These are phyloP conservation scores for Chamaedrilus cognettii DNA, from an alignment of 2,888 invertebrate genomes.

Conservation along the genomic window DNA sequence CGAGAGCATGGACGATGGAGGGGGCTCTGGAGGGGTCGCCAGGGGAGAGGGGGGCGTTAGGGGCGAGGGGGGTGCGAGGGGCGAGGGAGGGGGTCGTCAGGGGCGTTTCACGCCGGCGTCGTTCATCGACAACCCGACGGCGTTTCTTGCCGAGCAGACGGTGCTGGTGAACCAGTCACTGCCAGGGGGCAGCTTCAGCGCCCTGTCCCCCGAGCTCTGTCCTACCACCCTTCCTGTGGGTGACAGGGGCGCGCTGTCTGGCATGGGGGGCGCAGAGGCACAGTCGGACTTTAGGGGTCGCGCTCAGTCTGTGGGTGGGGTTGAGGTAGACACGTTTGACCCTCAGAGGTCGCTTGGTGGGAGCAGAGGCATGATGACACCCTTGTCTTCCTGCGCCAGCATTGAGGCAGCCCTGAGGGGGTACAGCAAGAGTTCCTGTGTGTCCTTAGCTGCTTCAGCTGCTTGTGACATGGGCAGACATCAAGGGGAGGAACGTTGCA, in stretches of 20 bases:
- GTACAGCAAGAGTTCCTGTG: constrained; percentile 4
- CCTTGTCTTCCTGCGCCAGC: constrained; percentile 13
- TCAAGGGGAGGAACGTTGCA: background rate
- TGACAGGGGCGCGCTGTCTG: constrained; percentile 27
- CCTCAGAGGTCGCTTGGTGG: too few relatives aligned
- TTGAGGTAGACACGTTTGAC: too few relatives aligned
- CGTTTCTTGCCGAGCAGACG: constrained; percentile 88
- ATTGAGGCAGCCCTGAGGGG: background rate
- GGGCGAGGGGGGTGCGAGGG: background rate
- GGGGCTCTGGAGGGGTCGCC: background rate
- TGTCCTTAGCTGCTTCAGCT: background rate
- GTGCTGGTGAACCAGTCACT: constrained; percentile 66
- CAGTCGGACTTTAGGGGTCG: too few relatives aligned
- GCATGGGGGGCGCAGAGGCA: too few relatives aligned
- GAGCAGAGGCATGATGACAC: constrained; percentile 21
- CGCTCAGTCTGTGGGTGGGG: too few relatives aligned
- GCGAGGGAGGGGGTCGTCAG: background rate
- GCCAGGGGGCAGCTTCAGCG: background rate
- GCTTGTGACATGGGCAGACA: background rate
- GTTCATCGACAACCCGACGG: constrained; percentile 89
- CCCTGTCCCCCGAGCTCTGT: background rate
- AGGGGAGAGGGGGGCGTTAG: background rate
- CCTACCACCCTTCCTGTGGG: background rate
- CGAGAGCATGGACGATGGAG: background rate
- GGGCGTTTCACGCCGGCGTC: constrained; percentile 59